phyloP scores from a whole-genome alignment of 1,140 invertebrate genomes.

The Brachionus manjavacas region DNA sequence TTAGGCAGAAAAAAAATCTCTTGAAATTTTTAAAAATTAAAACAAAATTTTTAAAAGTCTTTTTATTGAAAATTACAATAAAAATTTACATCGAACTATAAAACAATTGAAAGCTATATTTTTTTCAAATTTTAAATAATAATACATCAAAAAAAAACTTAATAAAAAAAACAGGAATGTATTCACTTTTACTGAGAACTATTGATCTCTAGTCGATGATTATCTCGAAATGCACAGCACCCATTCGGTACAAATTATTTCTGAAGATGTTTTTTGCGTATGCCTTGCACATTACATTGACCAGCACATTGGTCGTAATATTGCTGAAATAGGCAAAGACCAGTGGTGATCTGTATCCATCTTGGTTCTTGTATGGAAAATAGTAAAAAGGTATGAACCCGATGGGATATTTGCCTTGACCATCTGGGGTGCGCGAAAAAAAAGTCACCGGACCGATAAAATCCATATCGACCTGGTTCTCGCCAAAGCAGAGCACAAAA shows the following conservation, averaged over 20 bases:
- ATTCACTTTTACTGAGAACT: background rate
- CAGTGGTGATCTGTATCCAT: constrained; percentile 45
- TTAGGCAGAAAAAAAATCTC: too few relatives aligned
- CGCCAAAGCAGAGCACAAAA: constrained; percentile 43
- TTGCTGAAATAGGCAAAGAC: constrained; percentile 45
- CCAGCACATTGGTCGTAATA: constrained; percentile 39
- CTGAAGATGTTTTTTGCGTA: constrained; percentile 36
- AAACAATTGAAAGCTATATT: background rate
- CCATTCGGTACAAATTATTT: constrained; percentile 37
- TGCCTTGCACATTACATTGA: constrained; percentile 35
- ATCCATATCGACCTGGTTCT: constrained; percentile 44
- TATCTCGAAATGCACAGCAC: constrained; percentile 37
- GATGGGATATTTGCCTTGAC: background rate
- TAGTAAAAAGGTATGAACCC: constrained; percentile 44
- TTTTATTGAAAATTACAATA: background rate
- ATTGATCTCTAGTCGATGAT: constrained; percentile 8
- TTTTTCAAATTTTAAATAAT: background rate
- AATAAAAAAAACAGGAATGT: background rate
- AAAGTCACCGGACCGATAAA: constrained; percentile 43
- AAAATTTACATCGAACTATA: background rate
- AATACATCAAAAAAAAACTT: background rate
- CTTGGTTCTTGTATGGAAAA: constrained; percentile 46
- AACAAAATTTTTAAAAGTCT: too few relatives aligned
- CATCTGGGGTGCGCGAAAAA: constrained; percentile 42
- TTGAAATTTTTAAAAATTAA: too few relatives aligned